These are phyloP conservation scores for Chrysomela aeneicollis DNA, from an alignment of 2,888 invertebrate genomes.

Conservation along the genomic window DNA sequence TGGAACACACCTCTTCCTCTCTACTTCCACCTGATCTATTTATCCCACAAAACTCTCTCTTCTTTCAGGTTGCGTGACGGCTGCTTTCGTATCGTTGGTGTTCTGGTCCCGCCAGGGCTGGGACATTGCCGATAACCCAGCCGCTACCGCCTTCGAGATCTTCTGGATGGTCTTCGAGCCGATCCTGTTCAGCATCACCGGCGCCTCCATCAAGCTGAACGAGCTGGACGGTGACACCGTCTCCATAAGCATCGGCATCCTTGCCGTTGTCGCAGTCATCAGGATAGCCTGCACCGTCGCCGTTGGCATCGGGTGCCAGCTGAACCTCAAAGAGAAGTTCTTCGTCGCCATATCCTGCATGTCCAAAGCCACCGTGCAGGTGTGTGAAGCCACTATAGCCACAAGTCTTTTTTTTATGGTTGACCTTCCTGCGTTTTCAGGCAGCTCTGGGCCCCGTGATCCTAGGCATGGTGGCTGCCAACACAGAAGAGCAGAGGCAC, in stretches of 20 bases:
- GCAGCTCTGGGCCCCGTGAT: constrained; percentile 85
- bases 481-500: constrained; percentile 64
- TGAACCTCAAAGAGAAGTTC: constrained; percentile 88
- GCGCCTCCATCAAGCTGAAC: constrained; percentile 85
- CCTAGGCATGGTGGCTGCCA: constrained; percentile 69
- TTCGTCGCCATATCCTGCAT: constrained; percentile 93
- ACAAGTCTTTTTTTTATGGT: no score
- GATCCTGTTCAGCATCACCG: constrained; percentile 76
- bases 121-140: constrained; percentile 88
- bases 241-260: constrained; percentile 73
- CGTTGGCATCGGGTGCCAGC: constrained; percentile 78
- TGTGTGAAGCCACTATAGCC: no score
- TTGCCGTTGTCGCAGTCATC: constrained; percentile 71
- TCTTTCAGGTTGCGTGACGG: constrained; percentile 69
- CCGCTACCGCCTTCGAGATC: constrained; percentile 86
- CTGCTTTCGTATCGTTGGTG: constrained; percentile 82
- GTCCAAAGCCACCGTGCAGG: constrained; percentile 97
- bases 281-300: constrained; percentile 73
- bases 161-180: constrained; percentile 98
- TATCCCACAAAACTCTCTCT: neutral
- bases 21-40: no score
- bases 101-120: constrained; percentile 85
- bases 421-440: constrained; percentile 55
- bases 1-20: no score
- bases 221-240: constrained; percentile 76